A percentile compares a stretch with the other conserved stretches of the same genome.
phyloP scores from a whole-genome alignment of 1,140 invertebrate species.

The Drosophila novamexicana region DNA sequence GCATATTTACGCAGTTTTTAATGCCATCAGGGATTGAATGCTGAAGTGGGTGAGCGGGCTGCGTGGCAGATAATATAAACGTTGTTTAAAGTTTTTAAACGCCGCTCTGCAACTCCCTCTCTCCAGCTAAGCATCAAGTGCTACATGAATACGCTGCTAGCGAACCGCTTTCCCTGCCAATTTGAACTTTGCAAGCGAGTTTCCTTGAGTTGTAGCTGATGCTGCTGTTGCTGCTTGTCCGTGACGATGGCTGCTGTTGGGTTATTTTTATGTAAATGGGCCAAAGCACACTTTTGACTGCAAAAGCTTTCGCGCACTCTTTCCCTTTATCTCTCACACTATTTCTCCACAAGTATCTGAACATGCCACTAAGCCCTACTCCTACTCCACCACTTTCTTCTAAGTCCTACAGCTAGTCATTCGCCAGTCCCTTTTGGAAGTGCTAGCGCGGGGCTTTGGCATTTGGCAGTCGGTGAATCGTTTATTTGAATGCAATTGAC shows the following conservation, averaged over 20 bases:
- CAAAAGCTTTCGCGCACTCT: constrained; percentile 1
- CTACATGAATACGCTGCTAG: constrained; percentile 43
- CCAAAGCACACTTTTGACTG: constrained; percentile 41
- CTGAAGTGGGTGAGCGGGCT: constrained; percentile 10
- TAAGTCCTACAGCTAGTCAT: constrained; percentile 20
- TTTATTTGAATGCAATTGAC: constrained; percentile 82
- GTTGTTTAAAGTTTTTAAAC: constrained; percentile 78
- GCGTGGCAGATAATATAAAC: constrained; percentile 69
- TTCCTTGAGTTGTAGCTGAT: constrained; percentile 29
- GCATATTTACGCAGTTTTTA: constrained; percentile 76
- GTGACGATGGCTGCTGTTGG: constrained; percentile 13
- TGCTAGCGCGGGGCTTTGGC: background rate
- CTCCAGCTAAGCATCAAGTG: constrained; percentile 66
- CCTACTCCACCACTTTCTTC: background rate
- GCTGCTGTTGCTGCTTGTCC: constrained; percentile 39
- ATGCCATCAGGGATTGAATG: constrained; percentile 55
- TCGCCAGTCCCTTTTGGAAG: constrained; percentile 40
- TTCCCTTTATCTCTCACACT: background rate
- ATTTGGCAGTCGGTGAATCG: constrained; percentile 32
- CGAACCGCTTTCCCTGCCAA: constrained; percentile 22
- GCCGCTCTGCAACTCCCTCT: constrained; percentile 18
- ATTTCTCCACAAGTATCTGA: background rate
- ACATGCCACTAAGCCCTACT: constrained; percentile 14
- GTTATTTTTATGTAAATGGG: constrained; percentile 58
- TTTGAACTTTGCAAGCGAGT: constrained; percentile 55